These are phyloP conservation scores for Phrynocephalus vlangalii DNA, from an alignment of 2,797 vertebrate species.

Conservation along the genomic window DNA sequence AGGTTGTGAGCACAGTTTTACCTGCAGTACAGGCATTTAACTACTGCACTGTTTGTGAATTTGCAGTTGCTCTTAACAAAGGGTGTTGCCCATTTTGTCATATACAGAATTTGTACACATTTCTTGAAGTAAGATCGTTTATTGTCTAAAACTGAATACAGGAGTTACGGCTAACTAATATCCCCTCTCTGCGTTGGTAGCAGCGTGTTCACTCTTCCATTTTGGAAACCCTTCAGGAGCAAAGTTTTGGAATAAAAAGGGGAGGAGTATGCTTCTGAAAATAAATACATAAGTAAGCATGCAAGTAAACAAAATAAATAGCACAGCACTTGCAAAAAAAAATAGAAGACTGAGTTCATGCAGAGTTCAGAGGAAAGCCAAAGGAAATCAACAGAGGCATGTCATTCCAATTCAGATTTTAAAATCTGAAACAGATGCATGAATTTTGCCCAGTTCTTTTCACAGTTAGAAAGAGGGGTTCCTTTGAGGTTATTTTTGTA, in stretches of 20 bases:
- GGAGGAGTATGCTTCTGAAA: not conserved
- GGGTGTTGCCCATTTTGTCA: too few species aligned
- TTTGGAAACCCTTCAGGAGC: too few species aligned
- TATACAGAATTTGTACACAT: too few species aligned
- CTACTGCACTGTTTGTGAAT: too few species aligned
- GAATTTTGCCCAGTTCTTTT: not conserved
- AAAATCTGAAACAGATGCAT: not conserved
- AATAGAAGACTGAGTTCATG: too few species aligned
- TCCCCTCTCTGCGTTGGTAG: not conserved
- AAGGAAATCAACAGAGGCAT: not conserved
- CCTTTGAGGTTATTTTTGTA: not conserved
- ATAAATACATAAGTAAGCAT: too few species aligned
- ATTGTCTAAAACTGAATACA: not conserved
- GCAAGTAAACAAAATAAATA: not conserved
- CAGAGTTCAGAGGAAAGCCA: not conserved
- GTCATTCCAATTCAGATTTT: not conserved
- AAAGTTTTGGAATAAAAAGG: too few species aligned
- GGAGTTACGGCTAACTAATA: not conserved
- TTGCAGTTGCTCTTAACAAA: too few species aligned
- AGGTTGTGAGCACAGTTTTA: too few species aligned
- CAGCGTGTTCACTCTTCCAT: not conserved
- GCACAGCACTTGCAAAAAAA: not conserved
- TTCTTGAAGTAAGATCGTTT: not conserved
- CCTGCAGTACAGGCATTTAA: too few species aligned
- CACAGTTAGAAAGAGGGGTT: not conserved